Percentiles rank a stretch among this genome's conserved stretches.
These are phyloP conservation scores for Antrozous pallidus DNA, from an alignment of 2,797 vertebrate genomes.

Conservation along the genomic window DNA sequence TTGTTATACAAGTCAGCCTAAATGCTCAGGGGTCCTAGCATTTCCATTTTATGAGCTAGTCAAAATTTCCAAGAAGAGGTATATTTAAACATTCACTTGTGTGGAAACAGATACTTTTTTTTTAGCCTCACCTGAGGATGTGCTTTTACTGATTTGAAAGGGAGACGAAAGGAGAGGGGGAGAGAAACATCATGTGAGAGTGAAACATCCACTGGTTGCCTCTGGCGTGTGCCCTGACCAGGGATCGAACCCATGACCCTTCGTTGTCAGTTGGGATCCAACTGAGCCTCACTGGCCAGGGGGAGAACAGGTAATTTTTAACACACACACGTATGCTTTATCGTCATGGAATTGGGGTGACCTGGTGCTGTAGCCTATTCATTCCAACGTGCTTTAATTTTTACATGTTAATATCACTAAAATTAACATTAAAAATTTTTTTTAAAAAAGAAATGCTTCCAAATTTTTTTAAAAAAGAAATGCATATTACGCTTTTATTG, in stretches of 20 bases:
- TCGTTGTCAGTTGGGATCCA: not conserved
- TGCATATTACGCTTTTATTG: no score
- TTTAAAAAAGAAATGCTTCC: no score
- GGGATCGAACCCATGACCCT: not conserved
- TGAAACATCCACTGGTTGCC: not conserved
- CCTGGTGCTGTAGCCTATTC: not conserved
- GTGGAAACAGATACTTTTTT: not conserved
- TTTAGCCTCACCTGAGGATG: not conserved
- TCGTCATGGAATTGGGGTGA: not conserved
- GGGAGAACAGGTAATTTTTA: not conserved
- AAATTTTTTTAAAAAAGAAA: no score
- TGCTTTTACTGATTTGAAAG: not conserved
- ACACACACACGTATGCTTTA: not conserved
- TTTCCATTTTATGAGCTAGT: not conserved
- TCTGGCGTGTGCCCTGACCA: not conserved
- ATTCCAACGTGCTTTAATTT: not conserved
- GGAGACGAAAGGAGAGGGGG: not conserved
- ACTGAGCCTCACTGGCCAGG: not conserved
- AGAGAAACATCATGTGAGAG: not conserved
- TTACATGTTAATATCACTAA: not conserved
- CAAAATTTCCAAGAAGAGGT: not conserved
- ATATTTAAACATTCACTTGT: not conserved
- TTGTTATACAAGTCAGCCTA: not conserved
- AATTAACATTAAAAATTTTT: no score
- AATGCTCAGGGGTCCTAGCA: not conserved